Percentiles rank a stretch among this genome's conserved stretches.
Conservation (phyloP, 2,888 invertebrate species). For the Spodoptera picta region DNA sequence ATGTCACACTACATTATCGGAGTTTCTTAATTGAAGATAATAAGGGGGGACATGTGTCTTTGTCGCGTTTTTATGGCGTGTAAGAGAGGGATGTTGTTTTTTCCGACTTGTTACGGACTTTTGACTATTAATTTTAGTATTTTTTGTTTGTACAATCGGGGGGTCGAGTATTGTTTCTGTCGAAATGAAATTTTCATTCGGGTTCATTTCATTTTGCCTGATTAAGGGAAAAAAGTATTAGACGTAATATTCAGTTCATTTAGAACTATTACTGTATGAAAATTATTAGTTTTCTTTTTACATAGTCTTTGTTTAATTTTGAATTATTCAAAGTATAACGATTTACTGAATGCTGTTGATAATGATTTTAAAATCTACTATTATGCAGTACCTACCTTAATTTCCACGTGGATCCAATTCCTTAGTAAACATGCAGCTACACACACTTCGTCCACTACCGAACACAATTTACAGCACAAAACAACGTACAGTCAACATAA, state of each 20-base stretch:
- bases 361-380: too few species aligned
- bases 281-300: too few species aligned
- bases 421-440: background rate
- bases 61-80: constrained; percentile 87
- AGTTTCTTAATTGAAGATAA: constrained; percentile 88
- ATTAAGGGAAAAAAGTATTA: constrained; percentile 8
- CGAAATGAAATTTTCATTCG: constrained; percentile 16
- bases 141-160: constrained; percentile 26
- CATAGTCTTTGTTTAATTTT: too few species aligned
- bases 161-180: constrained; percentile 28
- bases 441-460: constrained; percentile 8
- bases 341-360: too few species aligned
- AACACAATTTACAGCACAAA: constrained; percentile 28
- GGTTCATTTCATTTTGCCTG: constrained; percentile 26
- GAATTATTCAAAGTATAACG: too few species aligned
- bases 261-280: constrained; percentile 6
- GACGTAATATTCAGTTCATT: constrained; percentile 12
- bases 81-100: constrained; percentile 81
- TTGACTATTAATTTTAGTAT: constrained; percentile 54
- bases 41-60: constrained; percentile 87
- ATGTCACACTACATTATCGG: constrained; percentile 86
- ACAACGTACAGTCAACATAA: constrained; percentile 56
- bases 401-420: background rate
- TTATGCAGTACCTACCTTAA: too few species aligned
- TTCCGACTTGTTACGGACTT: constrained; percentile 77